Percentiles rank a stretch among this genome's conserved stretches.
These are phyloP conservation scores for Branchellion lobata DNA, from an alignment of 2,888 invertebrate genomes.

Conservation along the genomic window DNA sequence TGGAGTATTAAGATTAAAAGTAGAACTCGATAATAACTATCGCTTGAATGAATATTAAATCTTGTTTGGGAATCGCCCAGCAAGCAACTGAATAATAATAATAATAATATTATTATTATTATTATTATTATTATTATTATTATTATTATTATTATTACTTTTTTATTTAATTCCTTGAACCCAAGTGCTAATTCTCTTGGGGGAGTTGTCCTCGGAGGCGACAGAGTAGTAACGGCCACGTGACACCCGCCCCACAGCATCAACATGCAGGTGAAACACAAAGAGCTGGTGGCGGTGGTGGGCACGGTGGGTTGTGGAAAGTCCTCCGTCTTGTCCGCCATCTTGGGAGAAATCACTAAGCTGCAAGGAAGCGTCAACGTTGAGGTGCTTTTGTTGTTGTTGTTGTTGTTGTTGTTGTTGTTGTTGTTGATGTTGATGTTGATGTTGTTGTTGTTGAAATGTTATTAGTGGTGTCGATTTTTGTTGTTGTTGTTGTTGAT, in stretches of 20 bases:
- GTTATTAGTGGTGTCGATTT: neutral
- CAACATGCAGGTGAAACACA: slow-evolving; percentile 71
- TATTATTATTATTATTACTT: no score
- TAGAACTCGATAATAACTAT: no score
- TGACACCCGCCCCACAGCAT: slow-evolving; percentile 67
- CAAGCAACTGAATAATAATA: no score
- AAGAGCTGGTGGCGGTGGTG: slow-evolving; percentile 78
- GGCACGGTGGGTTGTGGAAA: slow-evolving; percentile 86
- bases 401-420: slow-evolving; percentile 50
- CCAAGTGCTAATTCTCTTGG: neutral
- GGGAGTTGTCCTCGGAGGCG: neutral
- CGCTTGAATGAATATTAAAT: no score
- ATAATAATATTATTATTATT: no score
- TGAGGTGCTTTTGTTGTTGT: no score
- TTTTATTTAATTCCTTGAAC: no score
- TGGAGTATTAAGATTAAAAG: no score
- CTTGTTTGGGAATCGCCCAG: no score
- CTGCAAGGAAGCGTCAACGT: slow-evolving; percentile 73
- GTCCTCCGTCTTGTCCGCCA: slow-evolving; percentile 70
- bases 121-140: no score
- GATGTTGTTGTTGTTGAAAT: neutral
- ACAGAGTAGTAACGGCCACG: neutral
- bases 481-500: neutral
- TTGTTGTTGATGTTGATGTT: neutral
- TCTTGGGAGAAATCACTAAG: slow-evolving; percentile 87